Percentiles rank a stretch among this genome's conserved stretches.
phyloP scores from a whole-genome alignment of 2,113 vertebrate genomes.

The Rutilus rutilus region DNA sequence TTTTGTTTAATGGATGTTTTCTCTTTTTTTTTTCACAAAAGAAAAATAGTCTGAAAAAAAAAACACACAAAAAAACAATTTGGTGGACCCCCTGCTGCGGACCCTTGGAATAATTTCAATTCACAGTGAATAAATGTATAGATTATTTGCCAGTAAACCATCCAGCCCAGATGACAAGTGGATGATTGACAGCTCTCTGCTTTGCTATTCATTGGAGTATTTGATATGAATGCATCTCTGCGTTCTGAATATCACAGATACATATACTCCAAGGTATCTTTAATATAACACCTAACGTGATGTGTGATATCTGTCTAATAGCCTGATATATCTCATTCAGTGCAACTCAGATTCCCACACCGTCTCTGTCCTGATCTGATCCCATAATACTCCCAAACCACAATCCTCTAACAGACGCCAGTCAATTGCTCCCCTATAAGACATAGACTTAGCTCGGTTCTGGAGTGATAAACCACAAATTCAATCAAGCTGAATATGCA shows the following conservation, averaged over 20 bases:
- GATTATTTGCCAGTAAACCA: neutral
- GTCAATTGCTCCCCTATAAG: neutral
- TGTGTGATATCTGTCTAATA: neutral
- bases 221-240: too few relatives aligned
- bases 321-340: neutral
- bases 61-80: too few relatives aligned
- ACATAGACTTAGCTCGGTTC: neutral
- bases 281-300: neutral
- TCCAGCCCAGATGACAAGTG: neutral
- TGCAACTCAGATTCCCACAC: neutral
- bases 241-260: too few relatives aligned
- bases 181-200: neutral
- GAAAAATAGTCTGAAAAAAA: neutral
- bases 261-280: neutral
- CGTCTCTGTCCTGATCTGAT: slow-evolving; percentile 1
- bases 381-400: neutral
- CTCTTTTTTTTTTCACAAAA: too few relatives aligned
- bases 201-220: neutral
- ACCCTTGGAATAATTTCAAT: neutral
- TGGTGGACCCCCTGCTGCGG: neutral
- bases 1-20: neutral
- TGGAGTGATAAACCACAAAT: neutral
- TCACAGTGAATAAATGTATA: neutral
- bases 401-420: slow-evolving; percentile 1
- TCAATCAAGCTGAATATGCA: neutral